Percentiles rank a stretch among this genome's conserved stretches.
Evolutionary conservation across 2,797 vertebrate genomes (phyloP).

Genomic region (Macropodus opercularis): DNA sequence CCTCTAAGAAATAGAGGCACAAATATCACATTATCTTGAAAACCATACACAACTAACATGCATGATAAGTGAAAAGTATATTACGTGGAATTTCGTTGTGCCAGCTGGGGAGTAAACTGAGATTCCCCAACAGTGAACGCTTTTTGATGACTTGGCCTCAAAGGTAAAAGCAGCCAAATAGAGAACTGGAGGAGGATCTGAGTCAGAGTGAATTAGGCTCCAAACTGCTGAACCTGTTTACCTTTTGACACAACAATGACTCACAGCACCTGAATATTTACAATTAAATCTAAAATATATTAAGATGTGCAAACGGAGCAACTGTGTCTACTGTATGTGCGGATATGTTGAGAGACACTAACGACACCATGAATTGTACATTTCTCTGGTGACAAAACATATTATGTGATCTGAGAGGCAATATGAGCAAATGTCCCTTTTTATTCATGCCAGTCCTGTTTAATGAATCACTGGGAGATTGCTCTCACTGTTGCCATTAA

Average conservation of each 20-base stretch:
- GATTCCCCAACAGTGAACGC: too few relatives aligned
- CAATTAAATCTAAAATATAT: neutral
- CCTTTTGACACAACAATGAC: too few relatives aligned
- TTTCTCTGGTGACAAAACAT: slow-evolving; percentile 73
- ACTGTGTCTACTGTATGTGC: slow-evolving; percentile 33
- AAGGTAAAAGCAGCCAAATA: too few relatives aligned
- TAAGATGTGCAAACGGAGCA: neutral
- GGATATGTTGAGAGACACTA: slow-evolving; percentile 56
- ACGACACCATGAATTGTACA: slow-evolving; percentile 81
- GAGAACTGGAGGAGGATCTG: too few relatives aligned
- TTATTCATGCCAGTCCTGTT: slow-evolving; percentile 79
- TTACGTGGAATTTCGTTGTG: too few relatives aligned
- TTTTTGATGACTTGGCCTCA: too few relatives aligned
- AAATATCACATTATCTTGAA: slow-evolving; percentile 4
- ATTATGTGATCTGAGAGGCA: slow-evolving; percentile 79
- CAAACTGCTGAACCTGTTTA: too few relatives aligned
- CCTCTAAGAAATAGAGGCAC: neutral
- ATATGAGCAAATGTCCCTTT: slow-evolving; percentile 81
- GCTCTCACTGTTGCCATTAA: slow-evolving; percentile 80
- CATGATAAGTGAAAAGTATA: too few relatives aligned
- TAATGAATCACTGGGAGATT: slow-evolving; percentile 81
- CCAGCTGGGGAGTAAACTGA: too few relatives aligned
- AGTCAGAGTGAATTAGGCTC: too few relatives aligned
- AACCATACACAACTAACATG: too few relatives aligned
- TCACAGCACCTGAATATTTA: neutral